These are phyloP conservation scores for Ondatra zibethicus DNA, from an alignment of 2,113 vertebrate species.

Conservation along the genomic window DNA sequence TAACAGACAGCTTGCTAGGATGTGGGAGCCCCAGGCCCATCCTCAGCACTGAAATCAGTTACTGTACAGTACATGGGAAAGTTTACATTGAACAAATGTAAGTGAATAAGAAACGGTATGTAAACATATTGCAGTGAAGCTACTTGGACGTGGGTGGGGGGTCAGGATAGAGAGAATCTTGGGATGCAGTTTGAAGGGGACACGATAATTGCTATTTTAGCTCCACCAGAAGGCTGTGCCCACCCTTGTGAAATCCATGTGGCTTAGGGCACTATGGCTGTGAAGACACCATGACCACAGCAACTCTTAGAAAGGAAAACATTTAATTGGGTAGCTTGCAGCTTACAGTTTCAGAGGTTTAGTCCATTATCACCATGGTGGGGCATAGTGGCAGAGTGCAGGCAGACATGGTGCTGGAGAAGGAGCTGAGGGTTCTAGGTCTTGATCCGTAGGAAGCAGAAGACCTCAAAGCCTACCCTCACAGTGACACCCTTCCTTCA, in stretches of 20 bases:
- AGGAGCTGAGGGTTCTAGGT: neutral
- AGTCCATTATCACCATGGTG: no score
- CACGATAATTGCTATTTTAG: neutral
- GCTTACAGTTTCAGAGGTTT: neutral
- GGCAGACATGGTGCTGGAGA: neutral
- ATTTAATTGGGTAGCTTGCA: neutral
- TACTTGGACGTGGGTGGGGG: neutral
- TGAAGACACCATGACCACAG: neutral
- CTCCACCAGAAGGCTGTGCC: neutral
- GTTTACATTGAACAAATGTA: neutral
- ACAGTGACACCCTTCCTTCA: neutral
- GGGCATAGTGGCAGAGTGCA: neutral
- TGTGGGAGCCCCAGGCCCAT: neutral
- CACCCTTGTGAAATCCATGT: neutral
- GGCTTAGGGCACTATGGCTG: neutral
- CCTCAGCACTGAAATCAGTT: neutral
- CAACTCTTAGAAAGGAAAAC: neutral
- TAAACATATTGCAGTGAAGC: no score
- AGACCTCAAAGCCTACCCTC: neutral
- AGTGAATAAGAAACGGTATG: neutral
- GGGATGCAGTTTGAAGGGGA: neutral
- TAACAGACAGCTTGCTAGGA: neutral
- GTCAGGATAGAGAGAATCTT: neutral
- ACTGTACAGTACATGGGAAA: neutral
- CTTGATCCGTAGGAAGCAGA: neutral